These are phyloP conservation scores for Champsocephalus gunnari DNA, from an alignment of 2,797 vertebrate genomes.

Conservation along the genomic window DNA sequence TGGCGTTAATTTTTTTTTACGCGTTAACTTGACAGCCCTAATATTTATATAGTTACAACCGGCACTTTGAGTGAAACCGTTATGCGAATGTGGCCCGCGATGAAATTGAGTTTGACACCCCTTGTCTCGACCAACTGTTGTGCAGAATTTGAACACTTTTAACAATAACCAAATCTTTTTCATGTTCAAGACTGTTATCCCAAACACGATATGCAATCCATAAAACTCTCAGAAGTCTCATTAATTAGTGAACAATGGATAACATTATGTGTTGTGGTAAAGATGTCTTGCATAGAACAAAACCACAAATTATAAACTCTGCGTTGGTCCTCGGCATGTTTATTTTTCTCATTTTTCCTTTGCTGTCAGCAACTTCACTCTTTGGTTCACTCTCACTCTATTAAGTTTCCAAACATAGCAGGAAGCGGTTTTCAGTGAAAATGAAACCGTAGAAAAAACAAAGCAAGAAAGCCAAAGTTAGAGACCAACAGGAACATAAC, in stretches of 20 bases:
- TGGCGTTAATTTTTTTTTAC: too few species aligned
- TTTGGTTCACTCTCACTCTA: neutral
- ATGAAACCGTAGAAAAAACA: neutral
- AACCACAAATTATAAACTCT: neutral
- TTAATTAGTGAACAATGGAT: neutral
- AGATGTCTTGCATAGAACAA: neutral
- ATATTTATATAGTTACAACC: too few species aligned
- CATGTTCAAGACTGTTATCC: too few species aligned
- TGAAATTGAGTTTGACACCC: too few species aligned
- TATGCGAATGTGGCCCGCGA: too few species aligned
- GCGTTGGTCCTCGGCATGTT: neutral
- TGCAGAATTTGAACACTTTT: neutral
- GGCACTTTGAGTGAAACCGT: too few species aligned
- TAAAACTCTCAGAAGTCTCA: neutral
- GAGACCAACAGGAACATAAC: neutral
- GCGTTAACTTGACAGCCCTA: too few species aligned
- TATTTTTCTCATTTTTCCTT: neutral
- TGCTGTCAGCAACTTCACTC: neutral
- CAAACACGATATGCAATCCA: neutral
- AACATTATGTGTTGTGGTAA: neutral
- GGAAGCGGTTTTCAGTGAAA: conserved; percentile 16
- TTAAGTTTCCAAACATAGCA: conserved; percentile 4
- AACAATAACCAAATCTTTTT: neutral
- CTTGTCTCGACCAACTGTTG: neutral
- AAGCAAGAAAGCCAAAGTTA: neutral